Conservation (phyloP, 1,140 invertebrate species). For the Drosophila mojavensis region DNA sequence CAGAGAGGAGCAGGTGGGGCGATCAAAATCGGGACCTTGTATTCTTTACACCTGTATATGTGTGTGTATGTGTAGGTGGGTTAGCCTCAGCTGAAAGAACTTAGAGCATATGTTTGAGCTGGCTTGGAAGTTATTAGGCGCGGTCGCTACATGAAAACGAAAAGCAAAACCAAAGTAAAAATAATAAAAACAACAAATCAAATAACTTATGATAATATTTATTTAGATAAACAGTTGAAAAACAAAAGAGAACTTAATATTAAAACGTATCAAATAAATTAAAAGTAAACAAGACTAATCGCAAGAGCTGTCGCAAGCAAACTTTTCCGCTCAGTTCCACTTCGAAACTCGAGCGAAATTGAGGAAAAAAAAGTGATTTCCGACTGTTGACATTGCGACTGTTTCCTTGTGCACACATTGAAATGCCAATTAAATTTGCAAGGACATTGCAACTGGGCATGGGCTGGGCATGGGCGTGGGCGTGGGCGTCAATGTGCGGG, state of each 20-base stretch:
- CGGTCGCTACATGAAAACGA: conserved; percentile 46
- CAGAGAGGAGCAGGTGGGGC: conserved; percentile 4
- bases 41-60: neutral
- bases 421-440: conserved; percentile 41
- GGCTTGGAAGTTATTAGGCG: conserved; percentile 80
- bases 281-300: conserved; percentile 32
- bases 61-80: conserved; percentile 14
- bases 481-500: neutral
- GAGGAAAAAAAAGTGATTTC: conserved; percentile 16
- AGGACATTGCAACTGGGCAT: conserved; percentile 19
- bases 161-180: neutral
- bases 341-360: conserved; percentile 13
- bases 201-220: neutral
- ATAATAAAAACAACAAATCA: neutral
- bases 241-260: conserved; percentile 12
- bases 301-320: conserved; percentile 41
- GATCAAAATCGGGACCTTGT: neutral
- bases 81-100: conserved; percentile 50
- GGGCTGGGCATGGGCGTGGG: neutral
- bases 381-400: conserved; percentile 32
- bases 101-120: conserved; percentile 36
- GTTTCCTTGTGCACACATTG: conserved; percentile 36
- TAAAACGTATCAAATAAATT: conserved; percentile 31
- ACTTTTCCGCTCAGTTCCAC: conserved; percentile 29
- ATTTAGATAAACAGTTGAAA: conserved; percentile 20